Evolutionary conservation across 2,888 invertebrate species (phyloP).

Genomic region (Pseudanteris insignis): DNA sequence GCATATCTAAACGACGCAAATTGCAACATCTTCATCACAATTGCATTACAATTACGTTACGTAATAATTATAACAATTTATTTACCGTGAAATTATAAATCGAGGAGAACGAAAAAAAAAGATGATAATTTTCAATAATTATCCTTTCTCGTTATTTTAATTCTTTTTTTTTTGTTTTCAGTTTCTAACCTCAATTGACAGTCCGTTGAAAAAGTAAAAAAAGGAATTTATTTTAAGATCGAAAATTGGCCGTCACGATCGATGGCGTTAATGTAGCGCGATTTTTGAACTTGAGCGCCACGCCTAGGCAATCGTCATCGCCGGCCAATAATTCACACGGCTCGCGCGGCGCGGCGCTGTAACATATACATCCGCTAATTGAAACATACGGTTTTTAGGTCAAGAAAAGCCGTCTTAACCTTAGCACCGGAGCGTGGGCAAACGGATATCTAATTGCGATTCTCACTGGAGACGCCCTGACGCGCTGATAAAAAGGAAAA

Average conservation of each 20-base stretch:
- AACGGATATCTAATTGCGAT: conserved; percentile 44
- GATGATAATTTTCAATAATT: too few relatives aligned
- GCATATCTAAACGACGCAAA: too few relatives aligned
- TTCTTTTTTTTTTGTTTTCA: too few relatives aligned
- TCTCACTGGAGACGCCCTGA: conserved; percentile 47
- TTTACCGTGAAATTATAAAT: too few relatives aligned
- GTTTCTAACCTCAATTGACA: too few relatives aligned
- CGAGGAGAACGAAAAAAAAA: too few relatives aligned
- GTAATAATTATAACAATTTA: too few relatives aligned
- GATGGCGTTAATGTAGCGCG: too few relatives aligned
- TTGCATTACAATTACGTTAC: too few relatives aligned
- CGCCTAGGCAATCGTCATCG: conserved; percentile 35
- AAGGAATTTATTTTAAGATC: conserved; percentile 6
- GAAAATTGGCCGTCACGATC: not conserved
- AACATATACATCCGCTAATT: conserved; percentile 45
- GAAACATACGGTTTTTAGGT: conserved; percentile 48
- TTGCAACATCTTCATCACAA: too few relatives aligned
- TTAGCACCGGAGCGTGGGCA: conserved; percentile 32
- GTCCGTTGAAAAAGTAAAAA: too few relatives aligned
- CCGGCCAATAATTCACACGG: conserved; percentile 24
- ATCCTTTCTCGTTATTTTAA: too few relatives aligned
- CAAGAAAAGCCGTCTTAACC: conserved; percentile 49
- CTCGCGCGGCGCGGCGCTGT: conserved; percentile 20
- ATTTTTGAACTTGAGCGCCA: conserved; percentile 13
- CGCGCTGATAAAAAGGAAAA: conserved; percentile 36